Conservation (phyloP, 2,888 invertebrate species). For the Erebia ligea region DNA sequence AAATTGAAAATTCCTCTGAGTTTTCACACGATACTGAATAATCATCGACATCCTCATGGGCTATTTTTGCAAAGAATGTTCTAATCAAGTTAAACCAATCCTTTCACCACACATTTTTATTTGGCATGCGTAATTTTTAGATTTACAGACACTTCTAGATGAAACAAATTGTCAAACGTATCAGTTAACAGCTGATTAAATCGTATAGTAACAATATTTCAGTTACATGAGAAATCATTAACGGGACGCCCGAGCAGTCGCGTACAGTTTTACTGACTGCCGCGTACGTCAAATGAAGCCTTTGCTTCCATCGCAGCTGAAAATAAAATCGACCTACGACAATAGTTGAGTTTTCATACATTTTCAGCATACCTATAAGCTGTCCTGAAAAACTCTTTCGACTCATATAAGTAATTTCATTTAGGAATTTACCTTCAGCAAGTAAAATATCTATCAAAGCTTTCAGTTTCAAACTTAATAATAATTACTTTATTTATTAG, state of each 20-base stretch:
- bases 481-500: too few relatives aligned
- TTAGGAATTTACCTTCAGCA: too few relatives aligned
- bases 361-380: too few relatives aligned
- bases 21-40: too few relatives aligned
- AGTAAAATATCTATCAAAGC: too few relatives aligned
- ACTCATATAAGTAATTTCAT: too few relatives aligned
- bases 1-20: too few relatives aligned
- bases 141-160: not conserved
- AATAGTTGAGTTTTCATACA: not conserved
- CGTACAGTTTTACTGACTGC: slow-evolving; percentile 10
- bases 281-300: slow-evolving; percentile 15
- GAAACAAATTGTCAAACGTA: not conserved
- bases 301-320: slow-evolving; percentile 10
- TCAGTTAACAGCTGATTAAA: slow-evolving; percentile 8
- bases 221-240: slow-evolving; percentile 12
- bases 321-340: not conserved
- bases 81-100: not conserved
- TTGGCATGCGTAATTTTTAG: not conserved
- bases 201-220: slow-evolving; percentile 9
- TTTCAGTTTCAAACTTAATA: too few relatives aligned
- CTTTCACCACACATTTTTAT: not conserved
- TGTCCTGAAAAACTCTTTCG: too few relatives aligned
- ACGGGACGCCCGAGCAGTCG: not conserved
- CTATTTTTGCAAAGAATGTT: not conserved
- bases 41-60: not conserved